Conservation (phyloP, 1,140 invertebrate species). For the Drosophila saltans region DNA sequence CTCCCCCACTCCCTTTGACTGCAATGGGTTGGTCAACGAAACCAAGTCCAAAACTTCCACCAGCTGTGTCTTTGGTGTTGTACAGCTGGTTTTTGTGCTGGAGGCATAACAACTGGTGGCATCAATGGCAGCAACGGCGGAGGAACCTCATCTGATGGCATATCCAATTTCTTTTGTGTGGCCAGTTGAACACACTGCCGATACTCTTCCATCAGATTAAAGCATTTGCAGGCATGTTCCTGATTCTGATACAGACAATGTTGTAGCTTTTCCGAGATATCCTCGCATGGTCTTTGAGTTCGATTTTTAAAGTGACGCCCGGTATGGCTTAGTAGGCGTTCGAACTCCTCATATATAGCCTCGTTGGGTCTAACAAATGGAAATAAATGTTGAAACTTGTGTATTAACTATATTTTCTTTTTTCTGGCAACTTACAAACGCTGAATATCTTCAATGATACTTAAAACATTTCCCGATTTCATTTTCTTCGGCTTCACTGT, state of each 20-base stretch:
- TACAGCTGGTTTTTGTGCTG: no score
- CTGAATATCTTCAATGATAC: slow-evolving; percentile 55
- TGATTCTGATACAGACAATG: slow-evolving; percentile 41
- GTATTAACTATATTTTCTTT: not conserved
- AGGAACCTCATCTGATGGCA: slow-evolving; percentile 6
- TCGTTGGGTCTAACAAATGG: slow-evolving; percentile 11
- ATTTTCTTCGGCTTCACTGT: not conserved
- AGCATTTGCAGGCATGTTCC: slow-evolving; percentile 44
- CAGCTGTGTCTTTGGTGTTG: slow-evolving; percentile 25
- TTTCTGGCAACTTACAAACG: slow-evolving; percentile 44
- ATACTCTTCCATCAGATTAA: slow-evolving; percentile 55
- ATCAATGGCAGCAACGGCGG: slow-evolving; percentile 10
- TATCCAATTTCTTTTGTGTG: slow-evolving; percentile 50
- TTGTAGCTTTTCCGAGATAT: slow-evolving; percentile 27
- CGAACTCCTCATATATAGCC: slow-evolving; percentile 51
- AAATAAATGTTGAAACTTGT: no score
- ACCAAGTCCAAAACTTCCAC: slow-evolving; percentile 60
- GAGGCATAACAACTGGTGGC: slow-evolving; percentile 20
- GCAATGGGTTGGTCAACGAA: slow-evolving; percentile 27
- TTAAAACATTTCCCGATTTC: slow-evolving; percentile 32
- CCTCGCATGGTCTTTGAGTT: slow-evolving; percentile 38
- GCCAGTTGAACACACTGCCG: slow-evolving; percentile 39
- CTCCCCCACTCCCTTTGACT: not conserved
- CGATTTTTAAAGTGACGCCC: slow-evolving; percentile 26
- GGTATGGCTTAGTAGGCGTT: slow-evolving; percentile 40